Evolutionary conservation across 92 coral and sea anemone species (phyloP), one percentile per base, ranked within the genome.

Genomic region (Siderastrea siderea): DNA sequence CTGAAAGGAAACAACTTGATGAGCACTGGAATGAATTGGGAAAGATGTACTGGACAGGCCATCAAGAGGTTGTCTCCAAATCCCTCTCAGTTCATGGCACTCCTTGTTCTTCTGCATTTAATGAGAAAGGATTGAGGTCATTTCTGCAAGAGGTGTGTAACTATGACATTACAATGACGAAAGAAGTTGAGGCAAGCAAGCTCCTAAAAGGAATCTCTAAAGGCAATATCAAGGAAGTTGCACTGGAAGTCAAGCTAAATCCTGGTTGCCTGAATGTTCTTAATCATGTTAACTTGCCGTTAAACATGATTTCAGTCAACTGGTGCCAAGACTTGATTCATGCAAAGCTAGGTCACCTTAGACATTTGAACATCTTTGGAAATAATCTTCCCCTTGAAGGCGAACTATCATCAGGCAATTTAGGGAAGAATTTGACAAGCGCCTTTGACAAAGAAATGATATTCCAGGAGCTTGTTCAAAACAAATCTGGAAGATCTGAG

Each of bases 281-380:
- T 17, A 91, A 85, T 38, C 92, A 92, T 48, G 53, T 98, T 50
- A 94, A 95, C 78, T 72, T 92, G 58, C 94, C 99, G 44, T 81
- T 96, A 17, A 90, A 98, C 72, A 69, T 94, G 51, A 95, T 98
- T 54, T 94, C 99, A 19, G 91, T 98, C 14, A 98, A 98, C 70
- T 98, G 98, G 96, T 98, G 98, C 9, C 87, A 94, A 84, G 98
- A 93, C 77, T 75, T 98, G 59, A 95, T 98, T 43, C 92, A 74
- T 17, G 90, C 90, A n/a, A 95, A 91, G 13, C 88, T 95, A 53
- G 93, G 93, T 0, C 94, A 94, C 47, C 88, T 95, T 54, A 93
- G 90, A 65, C 95, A 93, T 71, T 76, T 96, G 43, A 82, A 83
- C 15, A 87, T 96, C 75, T 81, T 92, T 67, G 94, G 98, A 43